Evolutionary conservation across 2,113 vertebrate genomes (phyloP), one percentile per base, ranked within the genome.

Genomic region (Chamaea fasciata): DNA sequence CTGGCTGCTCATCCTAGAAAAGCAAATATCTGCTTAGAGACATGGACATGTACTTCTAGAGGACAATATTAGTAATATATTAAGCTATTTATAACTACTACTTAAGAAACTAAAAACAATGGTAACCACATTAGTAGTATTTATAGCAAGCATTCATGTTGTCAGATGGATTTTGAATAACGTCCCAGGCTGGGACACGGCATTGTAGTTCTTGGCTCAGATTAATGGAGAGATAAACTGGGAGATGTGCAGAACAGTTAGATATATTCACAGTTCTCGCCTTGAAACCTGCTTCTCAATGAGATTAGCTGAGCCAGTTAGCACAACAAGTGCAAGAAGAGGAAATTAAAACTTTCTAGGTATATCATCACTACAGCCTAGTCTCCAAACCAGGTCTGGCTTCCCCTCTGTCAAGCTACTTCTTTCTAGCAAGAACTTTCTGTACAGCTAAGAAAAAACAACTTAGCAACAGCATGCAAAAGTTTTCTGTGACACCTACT

Each of bases 21-120:
- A 68, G n/a, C 77, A 91, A 91, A 89, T 82, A 87, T 24, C 39
- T 91, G 62, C n/a, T 79, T 55, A 69, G 21, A n/a, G 46, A 62
- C 10, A 18, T 4, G 23, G 49, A 73, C 47, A 65, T 13, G 33
- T 33, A 64, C 17, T 37, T 50, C 2, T 7, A 42, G 20, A 95
- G 19, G 17, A 89, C 33, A 39, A 20, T 11, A 53, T 44, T 21
- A 83, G 30, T 64, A 82, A 71, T n/a, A 42, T 1, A n/a, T 30
- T 33, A 62, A 79, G 64, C 47, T 95, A 91, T 94, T 57, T 67
- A 77, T 86, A 89, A 52, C 55, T 62, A n/a, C 70, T 91, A 42
- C 47, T 88, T 74, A 77, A 87, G 87, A 90, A 90, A 70, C 35
- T 62, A 62, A 74, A 83, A 91, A 84, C 87, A 95, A 93, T 94